Base-by-base conservation (phyloP, 2,797 vertebrate genomes). In the Eulemur rubriventer region DNA sequence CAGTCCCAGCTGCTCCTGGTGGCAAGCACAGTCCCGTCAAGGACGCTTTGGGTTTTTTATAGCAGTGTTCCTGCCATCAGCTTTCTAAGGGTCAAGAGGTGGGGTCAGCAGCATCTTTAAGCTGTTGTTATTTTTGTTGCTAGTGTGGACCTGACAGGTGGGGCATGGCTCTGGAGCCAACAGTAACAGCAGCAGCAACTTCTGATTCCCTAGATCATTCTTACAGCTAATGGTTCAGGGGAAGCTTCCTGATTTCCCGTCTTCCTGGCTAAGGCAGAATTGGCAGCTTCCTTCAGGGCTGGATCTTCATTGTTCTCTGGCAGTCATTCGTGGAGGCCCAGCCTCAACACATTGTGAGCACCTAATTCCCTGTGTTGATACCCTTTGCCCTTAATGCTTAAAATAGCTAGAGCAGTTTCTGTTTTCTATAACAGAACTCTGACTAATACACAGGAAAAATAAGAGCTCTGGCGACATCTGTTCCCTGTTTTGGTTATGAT, bases 361-460 rank as follows among this genome's bases (percentile, higher is more conserved):
- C 63, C 52, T 76, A 87, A 92, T 67, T 95, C 82, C 72, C 57
- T 50, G 79, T 38, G 43, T 57, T 26, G 14, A 79, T 63, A 38
- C 10, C 63, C 48, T 87, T 89, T 97, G 65, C 69, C 89, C 87
- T 76, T 26, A 20, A 5, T 81, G 67, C 91, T 96, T 85, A 96
- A 94, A 94, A 96, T 94, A 96, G 78, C 69, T 52, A 7, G n/a
- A 69, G 50, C 17, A 38, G 84, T 30, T 83, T 94, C 87, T 80
- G 80, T 67, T 73, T 72, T 92, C 83, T 86, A 7, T 46, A 89
- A 80, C 63, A 70, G 69, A 94, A 61, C 80, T 57, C 22, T 88
- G 61, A 94, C 30, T n/a, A 52, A 43, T 90, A 78, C 28, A 59
- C 38, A 55, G 52, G 88, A 93, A 80, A 76, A 79, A 22, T 6